Evolutionary conservation across 2,888 invertebrate species (phyloP).

Genomic region (Schizotus pectinicornis): DNA sequence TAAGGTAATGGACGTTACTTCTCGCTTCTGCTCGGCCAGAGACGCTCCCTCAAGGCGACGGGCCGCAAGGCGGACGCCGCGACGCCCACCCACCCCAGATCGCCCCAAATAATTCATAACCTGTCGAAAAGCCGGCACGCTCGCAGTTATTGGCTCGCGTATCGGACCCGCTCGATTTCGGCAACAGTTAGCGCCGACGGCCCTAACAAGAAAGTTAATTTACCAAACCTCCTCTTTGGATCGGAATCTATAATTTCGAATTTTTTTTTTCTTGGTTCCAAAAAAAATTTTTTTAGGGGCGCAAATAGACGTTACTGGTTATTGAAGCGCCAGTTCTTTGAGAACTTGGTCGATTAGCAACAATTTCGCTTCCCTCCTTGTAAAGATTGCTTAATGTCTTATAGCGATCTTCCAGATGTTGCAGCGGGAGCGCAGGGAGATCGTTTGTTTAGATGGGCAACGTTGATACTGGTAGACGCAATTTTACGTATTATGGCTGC

Average conservation of each 20-base stretch:
- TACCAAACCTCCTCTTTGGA: too few relatives aligned
- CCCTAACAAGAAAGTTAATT: too few relatives aligned
- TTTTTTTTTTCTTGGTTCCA: too few relatives aligned
- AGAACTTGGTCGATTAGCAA: too few relatives aligned
- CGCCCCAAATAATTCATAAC: constrained; percentile 1
- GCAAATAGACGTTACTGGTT: too few relatives aligned
- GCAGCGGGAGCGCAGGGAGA: constrained; percentile 19
- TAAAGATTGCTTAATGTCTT: too few relatives aligned
- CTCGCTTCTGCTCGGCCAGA: constrained; percentile 26
- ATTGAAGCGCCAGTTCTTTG: too few relatives aligned
- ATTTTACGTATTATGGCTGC: constrained; percentile 37
- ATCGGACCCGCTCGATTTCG: background rate
- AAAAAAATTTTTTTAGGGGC: too few relatives aligned
- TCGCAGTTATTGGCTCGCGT: background rate
- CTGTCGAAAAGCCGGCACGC: background rate
- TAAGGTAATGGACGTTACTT: constrained; percentile 57
- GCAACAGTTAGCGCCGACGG: too few relatives aligned
- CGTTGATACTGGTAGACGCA: constrained; percentile 33
- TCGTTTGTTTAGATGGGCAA: constrained; percentile 15
- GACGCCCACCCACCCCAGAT: background rate
- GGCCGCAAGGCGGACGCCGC: background rate
- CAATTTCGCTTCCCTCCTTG: too few relatives aligned
- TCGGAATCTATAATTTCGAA: too few relatives aligned
- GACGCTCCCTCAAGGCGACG: background rate
- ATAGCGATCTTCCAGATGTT: constrained; percentile 35